Conservation (phyloP, 2,888 invertebrate genomes). For the Urechis unicinctus region DNA sequence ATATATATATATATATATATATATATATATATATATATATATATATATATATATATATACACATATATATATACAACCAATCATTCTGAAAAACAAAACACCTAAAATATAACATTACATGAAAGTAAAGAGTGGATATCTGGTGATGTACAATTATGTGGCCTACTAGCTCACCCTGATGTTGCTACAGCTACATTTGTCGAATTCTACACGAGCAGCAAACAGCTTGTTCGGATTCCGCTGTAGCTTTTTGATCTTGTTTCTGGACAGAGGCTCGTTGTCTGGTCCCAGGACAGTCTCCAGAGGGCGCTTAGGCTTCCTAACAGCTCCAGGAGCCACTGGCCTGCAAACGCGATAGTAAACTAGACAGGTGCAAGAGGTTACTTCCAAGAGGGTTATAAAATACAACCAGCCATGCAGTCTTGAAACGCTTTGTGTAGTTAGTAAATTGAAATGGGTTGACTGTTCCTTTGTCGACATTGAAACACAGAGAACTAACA, state of each 20-base stretch:
- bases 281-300: slow-evolving; percentile 4
- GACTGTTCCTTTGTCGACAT: too few species aligned
- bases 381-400: too few species aligned
- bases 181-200: slow-evolving; percentile 33
- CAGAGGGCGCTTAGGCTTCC: slow-evolving; percentile 15
- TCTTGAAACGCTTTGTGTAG: too few species aligned
- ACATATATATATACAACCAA: slow-evolving; percentile 1
- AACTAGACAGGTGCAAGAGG: too few species aligned
- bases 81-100: neutral
- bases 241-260: slow-evolving; percentile 76
- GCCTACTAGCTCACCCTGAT: slow-evolving; percentile 14
- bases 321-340: neutral
- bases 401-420: too few species aligned
- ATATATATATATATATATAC: neutral
- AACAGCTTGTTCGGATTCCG: slow-evolving; percentile 64
- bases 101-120: neutral
- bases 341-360: neutral
- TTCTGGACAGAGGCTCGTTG: slow-evolving; percentile 59
- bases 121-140: neutral
- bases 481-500: too few species aligned
- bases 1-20: neutral
- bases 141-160: neutral
- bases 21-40: neutral
- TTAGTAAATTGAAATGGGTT: neutral
- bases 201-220: slow-evolving; percentile 28